phyloP scores from a whole-genome alignment of 2,797 vertebrate species.

The Labroides dimidiatus region DNA sequence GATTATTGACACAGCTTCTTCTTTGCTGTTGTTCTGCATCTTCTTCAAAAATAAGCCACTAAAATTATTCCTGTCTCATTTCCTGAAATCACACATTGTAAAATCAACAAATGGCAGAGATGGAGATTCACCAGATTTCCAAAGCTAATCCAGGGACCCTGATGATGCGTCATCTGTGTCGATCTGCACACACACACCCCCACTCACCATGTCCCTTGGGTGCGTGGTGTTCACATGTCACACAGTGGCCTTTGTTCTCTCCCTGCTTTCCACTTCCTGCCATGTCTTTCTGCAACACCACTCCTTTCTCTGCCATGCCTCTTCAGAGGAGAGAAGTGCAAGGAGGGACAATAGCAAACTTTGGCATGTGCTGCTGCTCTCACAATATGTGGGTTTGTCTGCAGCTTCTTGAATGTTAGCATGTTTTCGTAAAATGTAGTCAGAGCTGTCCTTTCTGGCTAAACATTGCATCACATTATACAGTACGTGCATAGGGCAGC shows the following conservation, averaged over 20 bases:
- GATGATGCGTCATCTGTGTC: slow-evolving; percentile 29
- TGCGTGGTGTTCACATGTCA: slow-evolving; percentile 59
- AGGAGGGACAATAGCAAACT: slow-evolving; percentile 49
- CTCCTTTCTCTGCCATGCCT: slow-evolving; percentile 72
- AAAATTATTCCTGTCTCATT: slow-evolving; percentile 18
- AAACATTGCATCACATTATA: slow-evolving; percentile 27
- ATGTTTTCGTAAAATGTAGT: slow-evolving; percentile 14
- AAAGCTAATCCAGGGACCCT: slow-evolving; percentile 50
- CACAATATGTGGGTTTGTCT: slow-evolving; percentile 19
- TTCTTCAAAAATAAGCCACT: not conserved
- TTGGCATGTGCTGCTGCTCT: slow-evolving; percentile 34
- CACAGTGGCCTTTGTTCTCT: slow-evolving; percentile 73
- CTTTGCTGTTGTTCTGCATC: not conserved
- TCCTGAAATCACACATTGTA: not conserved
- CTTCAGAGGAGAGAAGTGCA: slow-evolving; percentile 49
- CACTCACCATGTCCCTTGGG: slow-evolving; percentile 76
- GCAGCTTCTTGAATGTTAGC: slow-evolving; percentile 11
- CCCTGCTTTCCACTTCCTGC: slow-evolving; percentile 57
- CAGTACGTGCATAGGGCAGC: slow-evolving; percentile 6
- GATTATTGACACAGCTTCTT: slow-evolving; percentile 6
- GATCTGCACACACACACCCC: slow-evolving; percentile 5
- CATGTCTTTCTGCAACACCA: slow-evolving; percentile 53
- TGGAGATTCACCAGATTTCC: not conserved
- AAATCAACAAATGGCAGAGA: not conserved
- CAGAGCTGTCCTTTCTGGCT: slow-evolving; percentile 3